Evolutionary conservation across 2,113 vertebrate species (phyloP), one percentile per base, ranked within the genome.

Genomic region (Pseudorhombus dupliciocellatus): DNA sequence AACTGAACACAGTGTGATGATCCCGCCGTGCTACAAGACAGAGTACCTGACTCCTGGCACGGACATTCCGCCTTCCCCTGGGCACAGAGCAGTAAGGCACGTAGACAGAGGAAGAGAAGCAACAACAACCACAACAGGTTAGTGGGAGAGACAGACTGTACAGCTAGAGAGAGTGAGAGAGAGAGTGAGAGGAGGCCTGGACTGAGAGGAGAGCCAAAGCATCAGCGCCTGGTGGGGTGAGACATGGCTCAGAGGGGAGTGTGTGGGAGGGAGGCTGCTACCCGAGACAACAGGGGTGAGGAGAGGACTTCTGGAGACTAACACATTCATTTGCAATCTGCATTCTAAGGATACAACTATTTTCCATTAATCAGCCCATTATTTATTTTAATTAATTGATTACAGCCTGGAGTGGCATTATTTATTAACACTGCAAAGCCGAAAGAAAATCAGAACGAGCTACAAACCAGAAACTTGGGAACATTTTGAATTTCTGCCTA

Each of bases 11-110:
- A 68, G 20, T 70, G 75, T 31, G 72, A 79, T 55, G 56, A 75
- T 56, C 72, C 80, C 62, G 46, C 70, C 76, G 69, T 44, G 81
- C 83, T 75, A 46, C 60, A 77, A 83, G 85, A 82, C 88, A 89
- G 91, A 95, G 92, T 98, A 98, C 96, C 97, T 98, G 97, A 90
- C 94, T 97, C 90, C 96, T 96, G 52, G 95, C 91, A 91, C 96
- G 96, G 75, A 96, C 94, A 96, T 98, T 98, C 93, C 97, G 94
- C 95, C 96, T 94, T 96, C 96, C 97, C 96, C 96, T 97, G 96
- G 92, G 83, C 83, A 90, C 94, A 93, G 93, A 95, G 95, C 94
- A 92, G 95, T 93, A 93, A 92, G 95, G 94, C 84, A 81, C 93
- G 92, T 86, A 94, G 90, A 96, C 94, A 94, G 90, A 95, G 89